Evolutionary conservation across 1,140 invertebrate genomes (phyloP).

Genomic region (Papilio machaon): DNA sequence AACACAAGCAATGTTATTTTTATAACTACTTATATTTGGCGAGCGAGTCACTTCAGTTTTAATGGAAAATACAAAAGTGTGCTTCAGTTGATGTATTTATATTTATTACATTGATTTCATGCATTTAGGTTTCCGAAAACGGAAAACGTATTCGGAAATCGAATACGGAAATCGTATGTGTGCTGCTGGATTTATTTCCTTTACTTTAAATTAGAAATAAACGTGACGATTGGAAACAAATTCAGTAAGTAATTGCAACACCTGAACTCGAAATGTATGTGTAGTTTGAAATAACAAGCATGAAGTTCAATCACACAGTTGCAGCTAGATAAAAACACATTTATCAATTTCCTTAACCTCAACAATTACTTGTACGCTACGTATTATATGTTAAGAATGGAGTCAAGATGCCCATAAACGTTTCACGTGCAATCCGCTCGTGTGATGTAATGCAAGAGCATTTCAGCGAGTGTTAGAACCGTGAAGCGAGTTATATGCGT

Average conservation of each 20-base stretch:
- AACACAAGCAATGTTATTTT: conserved; percentile 26
- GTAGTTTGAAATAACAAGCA: conserved; percentile 10
- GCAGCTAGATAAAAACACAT: not conserved
- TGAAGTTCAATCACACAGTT: conserved; percentile 6
- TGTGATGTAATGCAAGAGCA: conserved; percentile 24
- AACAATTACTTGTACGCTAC: not conserved
- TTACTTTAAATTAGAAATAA: not conserved
- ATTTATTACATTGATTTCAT: too few species aligned
- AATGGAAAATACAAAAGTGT: too few species aligned
- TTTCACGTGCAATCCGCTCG: conserved; percentile 19
- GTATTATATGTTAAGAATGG: conserved; percentile 22
- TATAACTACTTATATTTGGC: not conserved
- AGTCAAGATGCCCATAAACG: conserved; percentile 27
- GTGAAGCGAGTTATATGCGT: conserved; percentile 36
- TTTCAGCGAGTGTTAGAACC: not conserved
- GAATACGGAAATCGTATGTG: too few species aligned
- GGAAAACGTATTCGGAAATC: too few species aligned
- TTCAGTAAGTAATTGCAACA: not conserved
- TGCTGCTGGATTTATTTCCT: too few species aligned
- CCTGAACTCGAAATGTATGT: not conserved
- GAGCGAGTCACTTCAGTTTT: not conserved
- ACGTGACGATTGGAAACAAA: not conserved
- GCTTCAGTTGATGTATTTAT: too few species aligned
- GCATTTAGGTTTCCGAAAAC: too few species aligned
- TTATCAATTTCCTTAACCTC: conserved; percentile 28